Evolutionary conservation across 2,888 invertebrate genomes (phyloP), one percentile per base, ranked within the genome.

Genomic region (Cylloceria caligata): DNA sequence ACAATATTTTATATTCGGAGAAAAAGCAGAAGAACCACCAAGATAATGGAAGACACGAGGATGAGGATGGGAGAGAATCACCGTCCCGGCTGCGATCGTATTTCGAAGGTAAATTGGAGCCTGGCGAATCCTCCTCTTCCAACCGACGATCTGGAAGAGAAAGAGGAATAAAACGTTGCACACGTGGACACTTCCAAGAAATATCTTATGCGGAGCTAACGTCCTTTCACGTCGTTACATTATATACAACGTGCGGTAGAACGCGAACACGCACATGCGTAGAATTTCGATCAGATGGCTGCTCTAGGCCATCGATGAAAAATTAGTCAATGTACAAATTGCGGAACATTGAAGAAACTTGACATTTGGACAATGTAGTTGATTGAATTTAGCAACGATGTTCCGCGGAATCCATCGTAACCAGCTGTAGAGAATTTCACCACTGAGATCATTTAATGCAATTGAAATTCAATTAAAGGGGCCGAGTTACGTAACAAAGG

Each of bases 41-140:
- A 24, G 75, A 64, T 68, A 77, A 77, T 77, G 49, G 77, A 69
- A 49, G 62, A 42, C 9, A 24, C n/a, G 49, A 73, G 45, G 47
- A 42, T 19, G 47, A 36, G n/a, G 21, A 21, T 16, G 52, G 30
- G n/a, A 65, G 49, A 39, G 39, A 16, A 21, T 11, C 16, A 45
- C 16, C 47, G 36, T 34, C 34, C 19, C 47, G 6, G 49, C 49
- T 77, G 30, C n/a, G 52, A 42, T 71, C 71, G 55, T 71, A 78
- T 78, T 64, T 78, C 68, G 52, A 65, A 71, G 77, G 77, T 64
- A 78, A 78, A 71, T 78, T 78, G 71, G 74, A 74, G 55, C 65
- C 55, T 30, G 42, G 52, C 65, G 45, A 52, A 74, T 74, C 65
- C 27, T 55, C 65, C 42, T 45, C 64, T 55, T 74, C 42, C 60